Conservation (phyloP, 1,140 invertebrate genomes). For the Philopotamus ludificatus region DNA sequence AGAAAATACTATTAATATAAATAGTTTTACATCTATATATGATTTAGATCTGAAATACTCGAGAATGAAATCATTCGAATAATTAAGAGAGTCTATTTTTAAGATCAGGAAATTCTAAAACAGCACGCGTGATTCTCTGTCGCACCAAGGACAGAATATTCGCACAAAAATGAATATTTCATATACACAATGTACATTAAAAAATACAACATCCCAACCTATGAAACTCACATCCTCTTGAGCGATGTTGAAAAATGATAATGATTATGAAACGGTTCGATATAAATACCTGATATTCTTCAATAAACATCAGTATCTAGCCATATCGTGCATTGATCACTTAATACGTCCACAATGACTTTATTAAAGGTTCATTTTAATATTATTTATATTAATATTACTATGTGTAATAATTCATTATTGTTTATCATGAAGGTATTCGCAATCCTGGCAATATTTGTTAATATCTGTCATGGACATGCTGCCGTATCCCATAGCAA, state of each 20-base stretch:
- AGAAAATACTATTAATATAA: too few species aligned
- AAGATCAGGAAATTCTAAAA: too few species aligned
- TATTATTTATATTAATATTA: too few species aligned
- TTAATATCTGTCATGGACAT: background rate
- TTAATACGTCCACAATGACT: background rate
- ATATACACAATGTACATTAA: background rate
- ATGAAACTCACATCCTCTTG: background rate
- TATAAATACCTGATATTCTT: background rate
- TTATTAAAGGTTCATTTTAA: background rate
- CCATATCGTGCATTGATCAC: background rate
- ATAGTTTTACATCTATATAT: too few species aligned
- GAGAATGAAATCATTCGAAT: too few species aligned
- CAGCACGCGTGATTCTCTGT: too few species aligned
- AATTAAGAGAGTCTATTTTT: too few species aligned
- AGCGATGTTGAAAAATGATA: background rate
- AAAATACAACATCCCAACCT: too few species aligned
- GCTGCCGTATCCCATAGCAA: conserved; percentile 15
- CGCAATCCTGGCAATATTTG: background rate
- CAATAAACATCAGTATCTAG: background rate
- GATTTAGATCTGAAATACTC: too few species aligned
- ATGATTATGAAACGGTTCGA: background rate
- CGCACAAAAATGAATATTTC: background rate
- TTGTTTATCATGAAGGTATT: conserved; percentile 6
- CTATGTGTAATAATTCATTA: too few species aligned
- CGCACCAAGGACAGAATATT: too few species aligned